Evolutionary conservation across 2,797 vertebrate genomes (phyloP).

Genomic region (Heteromormyrus szaboi): DNA sequence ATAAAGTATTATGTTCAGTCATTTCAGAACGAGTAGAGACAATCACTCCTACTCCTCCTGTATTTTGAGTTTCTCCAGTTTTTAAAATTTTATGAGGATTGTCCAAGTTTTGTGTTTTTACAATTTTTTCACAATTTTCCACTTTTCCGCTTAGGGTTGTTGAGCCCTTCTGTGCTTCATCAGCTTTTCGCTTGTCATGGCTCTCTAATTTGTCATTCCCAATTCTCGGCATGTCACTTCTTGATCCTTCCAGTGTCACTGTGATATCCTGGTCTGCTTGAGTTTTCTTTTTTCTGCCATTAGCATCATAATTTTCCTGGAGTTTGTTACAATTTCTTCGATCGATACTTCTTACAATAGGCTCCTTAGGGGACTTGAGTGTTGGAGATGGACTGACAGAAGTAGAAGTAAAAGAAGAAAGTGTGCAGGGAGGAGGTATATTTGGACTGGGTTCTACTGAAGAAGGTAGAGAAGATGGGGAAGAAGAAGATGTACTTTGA

Average conservation of each 20-base stretch:
- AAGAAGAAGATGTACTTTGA: constrained; percentile 26
- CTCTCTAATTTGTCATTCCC: constrained; percentile 32
- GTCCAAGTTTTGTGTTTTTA: constrained; percentile 24
- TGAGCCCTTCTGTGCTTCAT: constrained; percentile 40
- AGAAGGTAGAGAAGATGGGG: constrained; percentile 47
- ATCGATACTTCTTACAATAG: constrained; percentile 39
- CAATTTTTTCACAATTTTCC: constrained; percentile 43
- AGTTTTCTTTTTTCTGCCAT: constrained; percentile 50
- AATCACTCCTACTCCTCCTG: constrained; percentile 77
- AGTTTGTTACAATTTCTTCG: constrained; percentile 46
- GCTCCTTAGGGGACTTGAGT: constrained; percentile 42
- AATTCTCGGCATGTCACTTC: constrained; percentile 38
- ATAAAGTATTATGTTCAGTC: constrained; percentile 49
- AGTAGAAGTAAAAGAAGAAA: constrained; percentile 47
- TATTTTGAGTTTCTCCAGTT: constrained; percentile 54
- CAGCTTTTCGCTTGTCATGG: constrained; percentile 33
- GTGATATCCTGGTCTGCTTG: constrained; percentile 51
- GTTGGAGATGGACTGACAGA: constrained; percentile 43
- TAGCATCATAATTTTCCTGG: constrained; percentile 36
- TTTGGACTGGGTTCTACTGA: constrained; percentile 49
- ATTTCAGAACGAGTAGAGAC: constrained; percentile 72
- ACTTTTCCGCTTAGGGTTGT: constrained; percentile 44
- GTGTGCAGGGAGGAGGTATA: constrained; percentile 43
- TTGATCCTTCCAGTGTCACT: constrained; percentile 40
- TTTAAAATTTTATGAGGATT: constrained; percentile 28